Evolutionary conservation across 2,888 invertebrate species (phyloP), one percentile per base, ranked within the genome.

Genomic region (Prostheceraeus crozeri): DNA sequence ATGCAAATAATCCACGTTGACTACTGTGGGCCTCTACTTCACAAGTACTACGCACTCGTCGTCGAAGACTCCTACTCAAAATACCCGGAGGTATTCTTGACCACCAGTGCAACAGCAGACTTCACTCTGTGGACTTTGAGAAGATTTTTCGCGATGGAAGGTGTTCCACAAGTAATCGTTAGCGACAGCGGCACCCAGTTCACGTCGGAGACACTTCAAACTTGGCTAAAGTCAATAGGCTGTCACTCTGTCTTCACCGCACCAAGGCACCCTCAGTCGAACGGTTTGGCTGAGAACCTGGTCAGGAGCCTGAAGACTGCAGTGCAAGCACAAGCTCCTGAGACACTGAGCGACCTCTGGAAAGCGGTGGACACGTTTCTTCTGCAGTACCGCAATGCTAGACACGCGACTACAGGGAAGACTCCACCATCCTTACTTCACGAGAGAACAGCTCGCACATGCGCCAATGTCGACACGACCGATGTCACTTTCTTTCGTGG

Each of bases 71-170:
- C 40, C 6, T 40, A 40, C 19, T 40, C 40, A 14, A 40, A 40
- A 40, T 40, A 19, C 14, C 40, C 40, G 19, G 40, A 40, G 19
- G 40, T 40, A 40, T 40, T 40, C n/a, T 40, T 40, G 40, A 40
- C 40, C n/a, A 40, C 40, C 40, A 16, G 14, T 40, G 40, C 40
- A 16, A 16, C 40, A 40, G 40, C 40, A 14, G 19, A 19, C n/a
- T 40, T 40, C 19, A 16, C 40, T 16, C n/a, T 16, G n/a, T 16
- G 19, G 19, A 19, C 40, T 8, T 16, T 40, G 40, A 40, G 40
- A 40, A 40, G 19, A 40, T 16, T 57, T 6, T 57, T 57, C 51
- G 53, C 21, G 51, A 54, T 11, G 11, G 16, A 16, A 19, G 19
- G 27, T 40, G 40, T 40, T 14, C 14, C 40, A 8, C 14, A n/a